Percentiles rank a stretch among this genome's conserved stretches.
Conservation (phyloP, 2,797 vertebrate genomes). For the Alca torda region DNA sequence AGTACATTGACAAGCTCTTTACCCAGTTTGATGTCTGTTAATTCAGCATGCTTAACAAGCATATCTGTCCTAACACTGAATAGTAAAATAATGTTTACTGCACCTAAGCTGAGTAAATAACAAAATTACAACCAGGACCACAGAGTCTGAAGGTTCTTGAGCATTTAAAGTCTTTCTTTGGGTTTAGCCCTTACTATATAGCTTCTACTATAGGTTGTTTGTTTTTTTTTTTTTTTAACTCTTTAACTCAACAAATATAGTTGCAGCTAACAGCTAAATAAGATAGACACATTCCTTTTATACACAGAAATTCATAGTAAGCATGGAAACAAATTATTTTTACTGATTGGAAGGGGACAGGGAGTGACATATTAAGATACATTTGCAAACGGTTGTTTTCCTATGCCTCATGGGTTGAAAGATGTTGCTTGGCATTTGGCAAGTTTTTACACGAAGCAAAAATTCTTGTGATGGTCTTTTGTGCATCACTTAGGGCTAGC, state of each 20-base stretch:
- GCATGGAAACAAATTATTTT: not conserved
- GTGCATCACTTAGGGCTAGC: not conserved
- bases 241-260: not conserved
- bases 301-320: not conserved
- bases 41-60: not conserved
- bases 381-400: not conserved
- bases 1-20: not conserved
- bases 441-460: not conserved
- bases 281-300: not conserved
- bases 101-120: not conserved
- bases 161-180: not conserved
- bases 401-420: not conserved
- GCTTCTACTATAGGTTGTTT: not conserved
- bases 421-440: not conserved
- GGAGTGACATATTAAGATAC: not conserved
- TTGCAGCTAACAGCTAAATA: not conserved
- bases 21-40: not conserved
- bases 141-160: not conserved
- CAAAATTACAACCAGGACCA: not conserved
- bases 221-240: not conserved
- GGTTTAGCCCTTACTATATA: not conserved
- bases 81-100: not conserved
- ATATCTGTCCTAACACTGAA: not conserved
- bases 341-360: not conserved
- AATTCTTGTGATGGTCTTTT: not conserved